Conservation (phyloP, 2,797 vertebrate genomes). For the Gymnopithys bicolor region DNA sequence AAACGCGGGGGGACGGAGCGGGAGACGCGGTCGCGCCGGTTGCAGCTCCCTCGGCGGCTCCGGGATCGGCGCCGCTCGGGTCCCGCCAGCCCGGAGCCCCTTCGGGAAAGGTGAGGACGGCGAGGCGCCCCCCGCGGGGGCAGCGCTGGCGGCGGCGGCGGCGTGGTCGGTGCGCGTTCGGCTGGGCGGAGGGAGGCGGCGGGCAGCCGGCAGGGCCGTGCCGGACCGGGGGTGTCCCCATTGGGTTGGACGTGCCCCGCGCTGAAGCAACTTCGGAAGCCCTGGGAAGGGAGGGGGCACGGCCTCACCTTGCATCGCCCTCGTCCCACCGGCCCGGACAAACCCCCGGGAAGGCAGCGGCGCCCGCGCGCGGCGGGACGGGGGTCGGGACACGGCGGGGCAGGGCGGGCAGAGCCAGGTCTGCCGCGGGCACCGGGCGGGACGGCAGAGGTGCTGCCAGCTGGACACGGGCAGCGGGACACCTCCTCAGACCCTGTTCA, state of each 20-base stretch:
- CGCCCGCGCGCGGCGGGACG: background rate
- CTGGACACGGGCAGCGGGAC: too few relatives aligned
- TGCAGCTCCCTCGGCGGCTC: background rate
- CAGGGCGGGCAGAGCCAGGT: too few relatives aligned
- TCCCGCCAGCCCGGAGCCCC: background rate
- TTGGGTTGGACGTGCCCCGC: background rate
- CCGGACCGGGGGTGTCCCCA: background rate
- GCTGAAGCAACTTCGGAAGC: background rate
- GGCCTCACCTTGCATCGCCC: background rate
- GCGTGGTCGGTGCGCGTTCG: background rate
- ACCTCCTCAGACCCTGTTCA: too few relatives aligned
- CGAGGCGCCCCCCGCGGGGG: background rate
- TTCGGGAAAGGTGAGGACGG: constrained; percentile 22
- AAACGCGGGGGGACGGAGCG: constrained; percentile 64
- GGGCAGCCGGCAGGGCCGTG: background rate
- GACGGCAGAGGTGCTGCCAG: background rate
- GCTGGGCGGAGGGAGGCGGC: background rate
- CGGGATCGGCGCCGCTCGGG: background rate
- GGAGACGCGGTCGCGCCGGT: background rate
- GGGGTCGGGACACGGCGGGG: background rate
- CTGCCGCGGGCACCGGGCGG: background rate
- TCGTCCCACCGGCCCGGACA: background rate
- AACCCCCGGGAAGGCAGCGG: background rate
- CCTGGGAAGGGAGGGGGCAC: background rate
- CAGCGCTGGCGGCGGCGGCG: background rate